Base-by-base conservation (phyloP, 2,797 vertebrate genomes). In the Crotalus adamanteus region DNA sequence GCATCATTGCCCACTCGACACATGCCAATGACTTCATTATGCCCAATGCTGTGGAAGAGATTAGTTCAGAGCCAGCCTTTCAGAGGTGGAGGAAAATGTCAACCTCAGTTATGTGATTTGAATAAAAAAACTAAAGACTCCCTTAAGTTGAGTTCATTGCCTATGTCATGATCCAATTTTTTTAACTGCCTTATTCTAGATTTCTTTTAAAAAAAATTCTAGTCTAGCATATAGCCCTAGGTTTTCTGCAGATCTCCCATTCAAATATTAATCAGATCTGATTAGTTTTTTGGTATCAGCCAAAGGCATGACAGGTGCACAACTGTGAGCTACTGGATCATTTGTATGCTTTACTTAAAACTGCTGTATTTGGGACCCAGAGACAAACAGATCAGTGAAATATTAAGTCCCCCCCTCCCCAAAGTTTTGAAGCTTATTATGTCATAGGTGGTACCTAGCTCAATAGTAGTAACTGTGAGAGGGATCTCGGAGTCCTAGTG, bases 11-110 rank as follows among this genome's bases (percentile, higher is more conserved):
- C 99, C 95, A 99, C 98, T 26, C 98, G 98, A 94, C 98, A 99
- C 98, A 99, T 98, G 61, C 99, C 99, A 55, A 99, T 99, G 94
- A 99, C 99, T 97, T 99, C 99, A 22, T 99, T 99, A 97, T 99
- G 99, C 93, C 99, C 99, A 2, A 99, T 99, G 96, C 98, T 99
- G 97, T 51, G 73, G 83, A 59, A 6, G 9, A 85, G 57, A 86
- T 6, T 18, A 87, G 37, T 87, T 78, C 42, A 87, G 28, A 73
- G 28, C 55, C 42, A 56, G 20, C 47, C 25, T 60, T 63, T 42
- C 28, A 73, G 53, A 51, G 85, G 87, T 5, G 25, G 2, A 65
- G 85, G 85, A 7, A 83, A 83, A 83, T 83, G 73, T 47, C 37
- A 83, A 78, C 31, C 7, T 42, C 31, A 73, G 31, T 20, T 22